Base-by-base conservation (phyloP, 92 coral and sea anemone species). In the Plumapathes pennacea region DNA sequence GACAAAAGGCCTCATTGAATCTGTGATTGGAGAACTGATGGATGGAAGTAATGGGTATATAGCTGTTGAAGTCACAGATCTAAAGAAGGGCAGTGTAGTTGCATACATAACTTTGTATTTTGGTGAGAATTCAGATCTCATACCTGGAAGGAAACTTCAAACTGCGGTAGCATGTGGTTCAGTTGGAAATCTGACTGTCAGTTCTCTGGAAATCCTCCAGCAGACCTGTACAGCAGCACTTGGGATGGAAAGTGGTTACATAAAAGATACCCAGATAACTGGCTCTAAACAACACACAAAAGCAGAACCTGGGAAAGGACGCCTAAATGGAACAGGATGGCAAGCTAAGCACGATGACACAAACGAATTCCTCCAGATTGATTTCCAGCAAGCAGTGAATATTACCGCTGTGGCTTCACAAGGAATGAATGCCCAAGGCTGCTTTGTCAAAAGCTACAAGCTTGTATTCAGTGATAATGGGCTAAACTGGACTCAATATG, bases 211-310 rank as follows among this genome's bases (percentile, higher is more conserved):
- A 36, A 61, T 82, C 19, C 68, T 50, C 22, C 64, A 34, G 38
- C 56, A 51, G 19, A 53, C 57, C 20, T 82, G 89, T 27, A 9
- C 53, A 14, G 73, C 52, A 43, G 75, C 89, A 38, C 67, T 82
- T 7, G 89, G 89, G 14, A 82, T 82, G 89, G 89, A 75, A 50
- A 82, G 38, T 48, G 78, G 89, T 19, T 45, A 67, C 26, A 67
- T 82, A 15, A 27, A 43, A 28, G 60, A 82, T 60, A 64, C 55
- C 14, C 78, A 82, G 39, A 65, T 80, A 7, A 65, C 50, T 23
- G 73, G 62, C 0, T 66, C 63, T 8, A 41, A 34, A 18, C 17
- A 18, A 61, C 32, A 29, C 25, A 25, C 1, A 23, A 30, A 43
- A 3, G 17, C 46, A 39, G 81, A 60, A 5, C 62, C 76, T 1